Percentiles rank a stretch among this genome's conserved stretches.
phyloP scores from a whole-genome alignment of 2,113 vertebrate species.

The Oryzias celebensis region DNA sequence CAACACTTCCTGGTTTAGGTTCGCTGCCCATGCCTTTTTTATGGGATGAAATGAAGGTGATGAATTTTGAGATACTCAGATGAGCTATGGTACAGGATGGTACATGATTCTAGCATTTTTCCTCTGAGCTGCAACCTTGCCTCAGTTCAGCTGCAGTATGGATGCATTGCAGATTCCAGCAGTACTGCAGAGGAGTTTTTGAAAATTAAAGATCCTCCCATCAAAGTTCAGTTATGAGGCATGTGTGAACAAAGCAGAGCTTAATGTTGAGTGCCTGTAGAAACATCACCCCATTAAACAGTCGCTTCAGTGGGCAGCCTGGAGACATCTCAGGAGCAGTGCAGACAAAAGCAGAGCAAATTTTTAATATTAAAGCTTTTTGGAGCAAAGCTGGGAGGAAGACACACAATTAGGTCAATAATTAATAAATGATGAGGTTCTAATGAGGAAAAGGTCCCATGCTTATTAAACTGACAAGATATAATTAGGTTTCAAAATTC shows the following conservation, averaged over 20 bases:
- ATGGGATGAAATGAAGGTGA: too few relatives aligned
- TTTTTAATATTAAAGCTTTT: conserved; percentile 37
- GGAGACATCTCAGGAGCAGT: conserved; percentile 23
- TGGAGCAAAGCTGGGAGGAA: conserved; percentile 60
- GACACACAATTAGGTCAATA: conserved; percentile 67
- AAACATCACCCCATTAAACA: conserved; percentile 22
- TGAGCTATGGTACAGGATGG: too few relatives aligned
- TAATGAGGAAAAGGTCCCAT: conserved; percentile 61
- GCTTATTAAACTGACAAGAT: conserved; percentile 69
- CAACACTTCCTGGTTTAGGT: too few relatives aligned
- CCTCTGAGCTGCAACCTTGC: too few relatives aligned
- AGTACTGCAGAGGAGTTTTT: too few relatives aligned
- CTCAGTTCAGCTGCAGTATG: too few relatives aligned
- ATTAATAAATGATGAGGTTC: conserved; percentile 70
- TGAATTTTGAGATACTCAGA: too few relatives aligned
- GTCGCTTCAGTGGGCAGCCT: conserved; percentile 31
- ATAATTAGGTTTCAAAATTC: conserved; percentile 78
- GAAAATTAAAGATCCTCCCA: too few relatives aligned
- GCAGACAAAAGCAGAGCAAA: conserved; percentile 33
- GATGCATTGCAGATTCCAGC: too few relatives aligned
- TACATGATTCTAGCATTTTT: too few relatives aligned
- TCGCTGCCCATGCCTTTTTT: too few relatives aligned
- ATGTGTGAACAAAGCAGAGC: conserved; percentile 22
- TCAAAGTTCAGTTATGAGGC: not conserved
- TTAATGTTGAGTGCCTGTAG: conserved; percentile 23